These are phyloP conservation scores for Ornithoptera priamus DNA, from an alignment of 2,888 invertebrate species.

Conservation along the genomic window DNA sequence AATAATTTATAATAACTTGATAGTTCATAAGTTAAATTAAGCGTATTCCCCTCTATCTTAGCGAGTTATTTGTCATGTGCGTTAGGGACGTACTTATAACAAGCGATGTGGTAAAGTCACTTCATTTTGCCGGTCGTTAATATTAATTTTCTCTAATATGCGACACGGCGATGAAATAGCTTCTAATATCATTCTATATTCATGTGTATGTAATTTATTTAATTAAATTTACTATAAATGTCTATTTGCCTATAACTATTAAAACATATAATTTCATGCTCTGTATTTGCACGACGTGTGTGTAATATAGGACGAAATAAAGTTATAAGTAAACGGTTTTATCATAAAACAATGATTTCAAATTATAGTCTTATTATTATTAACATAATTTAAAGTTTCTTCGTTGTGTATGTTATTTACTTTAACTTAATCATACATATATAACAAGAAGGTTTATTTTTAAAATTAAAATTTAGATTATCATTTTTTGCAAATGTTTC, in stretches of 20 bases:
- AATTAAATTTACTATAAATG: background rate
- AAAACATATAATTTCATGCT: too few relatives aligned
- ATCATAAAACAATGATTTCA: too few relatives aligned
- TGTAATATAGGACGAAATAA: too few relatives aligned
- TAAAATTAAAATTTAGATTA: too few relatives aligned
- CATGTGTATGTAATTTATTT: background rate
- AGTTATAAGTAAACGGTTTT: too few relatives aligned
- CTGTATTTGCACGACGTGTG: too few relatives aligned
- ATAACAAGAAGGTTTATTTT: too few relatives aligned
- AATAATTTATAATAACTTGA: conserved; percentile 40
- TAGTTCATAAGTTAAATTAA: conserved; percentile 77
- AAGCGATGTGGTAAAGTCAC: conserved; percentile 73
- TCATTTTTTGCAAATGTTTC: too few relatives aligned
- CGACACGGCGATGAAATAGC: conserved; percentile 37
- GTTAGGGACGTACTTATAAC: conserved; percentile 60
- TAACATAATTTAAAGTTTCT: too few relatives aligned
- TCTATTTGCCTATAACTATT: background rate
- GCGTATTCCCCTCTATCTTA: conserved; percentile 69
- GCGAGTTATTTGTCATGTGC: conserved; percentile 71
- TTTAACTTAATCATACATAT: too few relatives aligned
- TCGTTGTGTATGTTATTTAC: too few relatives aligned
- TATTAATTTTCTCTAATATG: conserved; percentile 64
- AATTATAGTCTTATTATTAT: too few relatives aligned
- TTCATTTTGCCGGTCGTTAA: conserved; percentile 67
- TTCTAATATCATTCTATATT: conserved; percentile 31